Conservation (phyloP, 2,888 invertebrate genomes). For the Junonia oenone region DNA sequence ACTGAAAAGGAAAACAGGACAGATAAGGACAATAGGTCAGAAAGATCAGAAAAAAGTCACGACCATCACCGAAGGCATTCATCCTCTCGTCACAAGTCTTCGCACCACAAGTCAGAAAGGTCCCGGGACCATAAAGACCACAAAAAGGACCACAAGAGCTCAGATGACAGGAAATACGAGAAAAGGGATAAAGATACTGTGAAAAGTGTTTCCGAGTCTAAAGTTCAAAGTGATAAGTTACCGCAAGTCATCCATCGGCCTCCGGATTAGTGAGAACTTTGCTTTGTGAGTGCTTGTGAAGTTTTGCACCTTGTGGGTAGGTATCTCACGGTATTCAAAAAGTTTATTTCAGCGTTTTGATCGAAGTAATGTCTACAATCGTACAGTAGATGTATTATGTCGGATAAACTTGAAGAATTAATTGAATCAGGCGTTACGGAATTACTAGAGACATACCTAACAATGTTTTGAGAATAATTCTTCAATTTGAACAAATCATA, state of each 20-base stretch:
- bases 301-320: constrained; percentile 18
- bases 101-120: constrained; percentile 48
- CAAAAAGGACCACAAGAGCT: constrained; percentile 50
- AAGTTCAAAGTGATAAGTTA: constrained; percentile 44
- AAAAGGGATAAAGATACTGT: constrained; percentile 37
- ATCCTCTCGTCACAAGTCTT: constrained; percentile 59
- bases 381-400: neutral
- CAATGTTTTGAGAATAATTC: too few relatives aligned
- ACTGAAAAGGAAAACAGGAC: constrained; percentile 26
- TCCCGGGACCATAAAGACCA: constrained; percentile 47
- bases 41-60: constrained; percentile 32
- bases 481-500: too few relatives aligned
- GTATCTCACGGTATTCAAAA: neutral
- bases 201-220: constrained; percentile 30
- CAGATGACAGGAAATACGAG: constrained; percentile 47
- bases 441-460: too few relatives aligned
- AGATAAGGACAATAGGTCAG: constrained; percentile 24
- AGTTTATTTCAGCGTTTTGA: neutral
- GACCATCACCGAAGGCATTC: constrained; percentile 60
- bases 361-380: too few relatives aligned
- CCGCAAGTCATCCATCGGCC: constrained; percentile 53
- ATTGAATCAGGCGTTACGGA: too few relatives aligned
- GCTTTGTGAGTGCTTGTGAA: constrained; percentile 8
- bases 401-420: too few relatives aligned
- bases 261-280: constrained; percentile 49